Evolutionary conservation across 2,888 invertebrate species (phyloP), one percentile per base, ranked within the genome.

Genomic region (Acanthosepion esculentum): DNA sequence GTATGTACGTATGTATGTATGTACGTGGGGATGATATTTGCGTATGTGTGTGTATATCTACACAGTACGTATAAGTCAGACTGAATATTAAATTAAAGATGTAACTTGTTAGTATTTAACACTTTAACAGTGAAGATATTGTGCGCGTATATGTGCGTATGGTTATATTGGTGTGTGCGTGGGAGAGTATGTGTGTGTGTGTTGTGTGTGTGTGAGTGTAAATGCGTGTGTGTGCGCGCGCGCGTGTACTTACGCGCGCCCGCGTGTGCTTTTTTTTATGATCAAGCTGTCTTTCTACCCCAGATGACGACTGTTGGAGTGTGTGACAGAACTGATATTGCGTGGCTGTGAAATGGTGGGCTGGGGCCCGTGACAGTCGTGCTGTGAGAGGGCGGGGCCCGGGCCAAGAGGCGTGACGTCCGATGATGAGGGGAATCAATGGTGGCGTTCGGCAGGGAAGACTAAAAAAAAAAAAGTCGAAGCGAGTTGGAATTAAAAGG

Each of bases 361-460:
- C n/a, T 29, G n/a, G 78, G 18, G 78, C 15, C 78, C 78, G 78
- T 78, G 78, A n/a, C 78, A 78, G n/a, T 78, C 78, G 78, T 78
- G 78, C 78, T 78, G 78, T 78, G 78, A 78, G 78, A 78, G n/a
- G 78, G 78, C 78, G 78, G 78, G n/a, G 78, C 78, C 78, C 78
- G 78, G 78, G 78, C 29, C 78, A n/a, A 78, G 78, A 78, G 78
- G 78, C 78, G 78, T 78, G 78, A 78, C 78, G 78, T n/a, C 78
- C 78, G n/a, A 78, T 78, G 78, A 78, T 78, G 78, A n/a, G 78
- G 29, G n/a, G n/a, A 78, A 78, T 78, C 78, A 78, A 78, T 78
- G n/a, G 29, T 78, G 78, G n/a, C 78, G 78, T 78, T 78, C 29
- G 78, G 29, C 78, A n/a, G n/a, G n/a, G n/a, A 78, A 29, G n/a